Conservation (phyloP, 2,888 invertebrate species). For the Bellardia bayeri region DNA sequence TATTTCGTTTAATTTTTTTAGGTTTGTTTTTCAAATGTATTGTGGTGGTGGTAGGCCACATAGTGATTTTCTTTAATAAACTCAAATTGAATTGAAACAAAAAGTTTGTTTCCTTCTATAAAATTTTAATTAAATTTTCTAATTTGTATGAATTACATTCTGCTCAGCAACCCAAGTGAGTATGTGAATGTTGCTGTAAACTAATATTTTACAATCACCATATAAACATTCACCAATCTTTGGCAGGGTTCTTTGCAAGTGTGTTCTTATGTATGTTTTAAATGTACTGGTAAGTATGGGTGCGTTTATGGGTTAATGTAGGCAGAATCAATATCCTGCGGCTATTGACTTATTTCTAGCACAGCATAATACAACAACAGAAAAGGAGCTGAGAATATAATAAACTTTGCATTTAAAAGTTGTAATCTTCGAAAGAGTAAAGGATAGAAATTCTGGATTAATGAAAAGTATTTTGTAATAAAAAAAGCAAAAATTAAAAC, state of each 20-base stretch:
- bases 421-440: constrained; percentile 3
- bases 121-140: constrained; percentile 74
- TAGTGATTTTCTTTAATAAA: constrained; percentile 37
- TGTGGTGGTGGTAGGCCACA: constrained; percentile 41
- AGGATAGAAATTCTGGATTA: constrained; percentile 24
- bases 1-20: constrained; percentile 17
- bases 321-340: constrained; percentile 72
- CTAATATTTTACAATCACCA: constrained; percentile 29
- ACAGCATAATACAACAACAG: not conserved
- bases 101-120: constrained; percentile 44
- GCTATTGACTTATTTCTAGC: constrained; percentile 73
- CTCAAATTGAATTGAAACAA: constrained; percentile 54
- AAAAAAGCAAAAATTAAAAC: not conserved
- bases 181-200: constrained; percentile 10
- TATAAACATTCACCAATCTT: not conserved
- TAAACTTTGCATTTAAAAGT: constrained; percentile 36
- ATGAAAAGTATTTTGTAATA: constrained; percentile 29
- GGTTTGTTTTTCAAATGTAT: not conserved
- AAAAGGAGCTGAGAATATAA: constrained; percentile 11
- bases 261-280: not conserved
- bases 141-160: constrained; percentile 59
- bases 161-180: constrained; percentile 21
- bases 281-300: constrained; percentile 18
- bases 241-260: not conserved
- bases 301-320: constrained; percentile 51